Percentiles rank a stretch among this genome's conserved stretches.
Evolutionary conservation across 2,797 vertebrate species (phyloP).

Genomic region (Brachyrhaphis roseni): DNA sequence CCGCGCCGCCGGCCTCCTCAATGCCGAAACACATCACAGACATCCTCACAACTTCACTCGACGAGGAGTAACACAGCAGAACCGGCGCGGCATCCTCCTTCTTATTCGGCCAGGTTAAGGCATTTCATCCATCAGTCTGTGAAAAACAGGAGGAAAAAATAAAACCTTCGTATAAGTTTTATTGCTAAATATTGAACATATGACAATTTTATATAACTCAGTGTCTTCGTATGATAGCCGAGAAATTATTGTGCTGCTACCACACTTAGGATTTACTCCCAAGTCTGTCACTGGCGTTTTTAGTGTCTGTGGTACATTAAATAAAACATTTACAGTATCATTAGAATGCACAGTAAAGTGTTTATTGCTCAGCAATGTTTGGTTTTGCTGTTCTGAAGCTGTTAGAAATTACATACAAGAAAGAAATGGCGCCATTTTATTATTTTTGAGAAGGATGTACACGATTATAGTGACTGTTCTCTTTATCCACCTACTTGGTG

Average conservation of each 20-base stretch:
- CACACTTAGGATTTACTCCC: not conserved
- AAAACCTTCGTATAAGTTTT: not conserved
- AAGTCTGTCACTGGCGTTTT: not conserved
- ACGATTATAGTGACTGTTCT: not conserved
- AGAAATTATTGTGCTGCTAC: not conserved
- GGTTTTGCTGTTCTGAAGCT: not conserved
- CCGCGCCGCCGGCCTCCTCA: slow-evolving; percentile 81
- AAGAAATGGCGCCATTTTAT: not conserved
- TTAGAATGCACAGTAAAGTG: not conserved
- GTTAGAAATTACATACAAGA: not conserved
- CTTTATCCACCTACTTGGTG: not conserved
- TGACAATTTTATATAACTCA: not conserved
- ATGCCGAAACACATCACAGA: slow-evolving; percentile 77
- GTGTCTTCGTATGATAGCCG: not conserved
- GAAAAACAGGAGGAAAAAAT: not conserved
- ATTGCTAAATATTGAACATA: slow-evolving; percentile 8
- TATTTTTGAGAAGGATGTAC: not conserved
- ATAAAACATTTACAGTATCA: not conserved
- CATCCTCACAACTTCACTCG: slow-evolving; percentile 78
- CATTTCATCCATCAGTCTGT: slow-evolving; percentile 11
- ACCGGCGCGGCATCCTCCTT: not conserved
- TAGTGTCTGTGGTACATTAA: not conserved
- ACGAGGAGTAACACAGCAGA: slow-evolving; percentile 21
- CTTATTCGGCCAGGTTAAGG: not conserved
- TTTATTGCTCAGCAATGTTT: not conserved